Conservation (phyloP, 37 sponge, comb jelly and placozoan genomes). For the Spongia lamella region DNA sequence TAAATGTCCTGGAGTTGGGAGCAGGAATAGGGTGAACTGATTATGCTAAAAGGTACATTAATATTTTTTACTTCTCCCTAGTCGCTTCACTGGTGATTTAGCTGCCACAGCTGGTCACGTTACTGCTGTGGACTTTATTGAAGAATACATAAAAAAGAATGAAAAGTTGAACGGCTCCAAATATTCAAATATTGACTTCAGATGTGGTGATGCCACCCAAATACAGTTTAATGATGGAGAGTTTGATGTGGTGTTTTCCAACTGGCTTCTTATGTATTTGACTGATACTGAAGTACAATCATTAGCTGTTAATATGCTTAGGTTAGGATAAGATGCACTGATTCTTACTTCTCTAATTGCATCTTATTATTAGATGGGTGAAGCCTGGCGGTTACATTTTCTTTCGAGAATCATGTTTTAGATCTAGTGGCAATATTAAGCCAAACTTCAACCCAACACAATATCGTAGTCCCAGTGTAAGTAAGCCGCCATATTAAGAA, state of each 20-base stretch:
- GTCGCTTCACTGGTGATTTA: slow-evolving; percentile 47
- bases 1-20: slow-evolving; percentile 53
- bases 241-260: slow-evolving; percentile 64
- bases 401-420: slow-evolving; percentile 61
- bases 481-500: background rate
- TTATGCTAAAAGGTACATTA: background rate
- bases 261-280: slow-evolving; percentile 71
- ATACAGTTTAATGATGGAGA: slow-evolving; percentile 14
- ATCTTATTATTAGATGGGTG: slow-evolving; percentile 14
- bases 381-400: slow-evolving; percentile 44
- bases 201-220: slow-evolving; percentile 39
- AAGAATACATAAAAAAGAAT: slow-evolving; percentile 56
- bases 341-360: too few species aligned
- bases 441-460: slow-evolving; percentile 28
- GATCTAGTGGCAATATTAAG: slow-evolving; percentile 32
- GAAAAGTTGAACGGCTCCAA: slow-evolving; percentile 28
- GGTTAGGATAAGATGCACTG: slow-evolving; percentile 3
- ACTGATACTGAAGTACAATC: slow-evolving; percentile 44
- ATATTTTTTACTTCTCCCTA: background rate
- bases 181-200: slow-evolving; percentile 35
- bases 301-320: slow-evolving; percentile 20
- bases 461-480: slow-evolving; percentile 31
- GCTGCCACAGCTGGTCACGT: slow-evolving; percentile 43
- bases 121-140: slow-evolving; percentile 58
- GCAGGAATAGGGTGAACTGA: slow-evolving; percentile 50